These are phyloP conservation scores for Ophthalmolycus amberensis DNA, from an alignment of 2,113 vertebrate species.

Conservation along the genomic window DNA sequence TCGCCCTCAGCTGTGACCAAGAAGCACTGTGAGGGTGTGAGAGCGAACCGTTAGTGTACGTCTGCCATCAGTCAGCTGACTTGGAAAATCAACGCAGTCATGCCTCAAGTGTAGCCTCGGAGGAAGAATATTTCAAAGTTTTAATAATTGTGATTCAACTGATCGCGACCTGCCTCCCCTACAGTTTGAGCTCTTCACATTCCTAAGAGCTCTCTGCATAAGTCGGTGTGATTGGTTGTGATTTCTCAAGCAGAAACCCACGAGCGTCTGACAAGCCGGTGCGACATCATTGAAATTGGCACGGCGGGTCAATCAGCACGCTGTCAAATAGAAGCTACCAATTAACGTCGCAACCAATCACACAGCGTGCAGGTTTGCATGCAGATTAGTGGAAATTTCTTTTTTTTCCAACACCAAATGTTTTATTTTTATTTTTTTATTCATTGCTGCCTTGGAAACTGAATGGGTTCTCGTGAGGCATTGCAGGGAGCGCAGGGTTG, in stretches of 20 bases:
- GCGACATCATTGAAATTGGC: slow-evolving; percentile 55
- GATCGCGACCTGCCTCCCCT: slow-evolving; percentile 37
- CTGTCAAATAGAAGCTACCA: slow-evolving; percentile 51
- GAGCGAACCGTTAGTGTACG: slow-evolving; percentile 3
- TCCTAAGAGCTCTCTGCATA: slow-evolving; percentile 65
- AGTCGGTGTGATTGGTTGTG: slow-evolving; percentile 66
- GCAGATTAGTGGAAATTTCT: slow-evolving; percentile 22
- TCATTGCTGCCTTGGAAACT: slow-evolving; percentile 11
- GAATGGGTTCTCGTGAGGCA: slow-evolving; percentile 6
- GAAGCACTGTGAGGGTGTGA: slow-evolving; percentile 36
- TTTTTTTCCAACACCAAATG: not conserved
- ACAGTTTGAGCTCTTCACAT: slow-evolving; percentile 43
- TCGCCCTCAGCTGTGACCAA: slow-evolving; percentile 54
- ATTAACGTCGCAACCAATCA: slow-evolving; percentile 66
- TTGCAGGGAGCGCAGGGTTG: not conserved
- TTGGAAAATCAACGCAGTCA: slow-evolving; percentile 58
- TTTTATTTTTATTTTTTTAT: not conserved
- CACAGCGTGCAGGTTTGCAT: slow-evolving; percentile 12
- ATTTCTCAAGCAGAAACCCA: slow-evolving; percentile 62
- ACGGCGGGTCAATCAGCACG: slow-evolving; percentile 56
- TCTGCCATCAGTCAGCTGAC: slow-evolving; percentile 43
- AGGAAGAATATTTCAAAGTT: slow-evolving; percentile 52
- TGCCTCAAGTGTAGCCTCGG: slow-evolving; percentile 43
- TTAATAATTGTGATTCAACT: slow-evolving; percentile 51
- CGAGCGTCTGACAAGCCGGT: slow-evolving; percentile 32